Percentiles rank a stretch among this genome's conserved stretches.
These are phyloP conservation scores for Keiferia lycopersicella DNA, from an alignment of 2,888 invertebrate species.

Conservation along the genomic window DNA sequence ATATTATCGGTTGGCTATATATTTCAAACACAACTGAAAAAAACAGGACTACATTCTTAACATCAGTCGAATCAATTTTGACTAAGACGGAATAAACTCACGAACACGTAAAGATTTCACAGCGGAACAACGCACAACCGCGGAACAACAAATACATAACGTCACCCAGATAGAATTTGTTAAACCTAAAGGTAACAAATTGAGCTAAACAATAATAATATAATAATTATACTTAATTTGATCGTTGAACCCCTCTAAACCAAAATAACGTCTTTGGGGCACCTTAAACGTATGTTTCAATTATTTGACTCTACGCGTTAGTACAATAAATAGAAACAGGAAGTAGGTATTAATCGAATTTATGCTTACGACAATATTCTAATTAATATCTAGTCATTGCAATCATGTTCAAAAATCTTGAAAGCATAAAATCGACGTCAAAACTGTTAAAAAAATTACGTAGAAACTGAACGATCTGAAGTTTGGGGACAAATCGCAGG, in stretches of 20 bases:
- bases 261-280: constrained; percentile 21
- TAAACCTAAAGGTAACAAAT: constrained; percentile 69
- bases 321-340: constrained; percentile 27
- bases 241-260: constrained; percentile 26
- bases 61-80: constrained; percentile 65
- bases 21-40: constrained; percentile 39
- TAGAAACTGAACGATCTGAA: constrained; percentile 38
- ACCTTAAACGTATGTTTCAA: constrained; percentile 18
- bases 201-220: constrained; percentile 58
- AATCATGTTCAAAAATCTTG: constrained; percentile 41
- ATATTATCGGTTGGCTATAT: constrained; percentile 29
- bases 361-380: constrained; percentile 45
- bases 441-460: constrained; percentile 41
- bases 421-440: constrained; percentile 57
- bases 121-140: constrained; percentile 71
- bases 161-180: constrained; percentile 59
- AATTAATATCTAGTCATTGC: constrained; percentile 51
- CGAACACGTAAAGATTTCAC: constrained; percentile 54
- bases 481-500: constrained; percentile 52
- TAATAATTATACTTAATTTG: constrained; percentile 33
- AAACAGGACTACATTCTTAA: constrained; percentile 46
- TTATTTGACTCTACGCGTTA: constrained; percentile 25
- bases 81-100: constrained; percentile 69
- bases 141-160: constrained; percentile 52
- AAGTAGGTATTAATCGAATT: constrained; percentile 52